Evolutionary conservation across 2,888 invertebrate genomes (phyloP).

Genomic region (Gibbula magus): DNA sequence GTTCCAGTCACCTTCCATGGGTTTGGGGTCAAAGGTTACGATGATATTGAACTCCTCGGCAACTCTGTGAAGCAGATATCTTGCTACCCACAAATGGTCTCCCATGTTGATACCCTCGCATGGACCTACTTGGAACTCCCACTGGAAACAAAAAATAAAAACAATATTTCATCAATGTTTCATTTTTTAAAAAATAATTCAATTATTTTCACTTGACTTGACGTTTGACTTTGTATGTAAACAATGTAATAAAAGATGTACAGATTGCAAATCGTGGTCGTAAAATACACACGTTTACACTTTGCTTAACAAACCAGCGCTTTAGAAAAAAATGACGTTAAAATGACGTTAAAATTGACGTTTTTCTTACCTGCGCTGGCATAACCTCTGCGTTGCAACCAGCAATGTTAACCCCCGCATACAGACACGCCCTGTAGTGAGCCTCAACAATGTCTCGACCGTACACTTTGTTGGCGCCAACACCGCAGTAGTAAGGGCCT

Average conservation of each 20-base stretch:
- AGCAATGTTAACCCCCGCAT: constrained; percentile 92
- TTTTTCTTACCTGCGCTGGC: constrained; percentile 85
- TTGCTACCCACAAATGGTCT: constrained; percentile 76
- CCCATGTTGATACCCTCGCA: constrained; percentile 85
- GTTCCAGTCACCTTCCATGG: constrained; percentile 75
- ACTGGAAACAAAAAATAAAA: constrained; percentile 48
- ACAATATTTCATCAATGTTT: too few species aligned
- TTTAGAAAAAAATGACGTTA: too few species aligned
- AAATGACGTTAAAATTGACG: too few species aligned
- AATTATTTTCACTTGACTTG: too few species aligned
- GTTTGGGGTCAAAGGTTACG: constrained; percentile 76
- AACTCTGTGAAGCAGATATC: constrained; percentile 76
- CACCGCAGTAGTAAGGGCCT: constrained; percentile 98
- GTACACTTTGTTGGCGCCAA: constrained; percentile 95
- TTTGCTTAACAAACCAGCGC: too few species aligned
- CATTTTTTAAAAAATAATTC: constrained; percentile 37
- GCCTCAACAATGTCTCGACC: constrained; percentile 97
- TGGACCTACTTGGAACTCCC: constrained; percentile 88
- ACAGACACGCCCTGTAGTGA: constrained; percentile 95
- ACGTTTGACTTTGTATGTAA: too few species aligned
- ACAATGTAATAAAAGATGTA: too few species aligned
- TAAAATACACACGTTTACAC: too few species aligned
- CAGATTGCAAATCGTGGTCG: too few species aligned
- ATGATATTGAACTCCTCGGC: constrained; percentile 77
- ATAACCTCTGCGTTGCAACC: constrained; percentile 99